Percentiles rank a stretch among this genome's conserved stretches.
phyloP scores from a whole-genome alignment of 2,797 vertebrate genomes.

The Gymnopithys bicolor region DNA sequence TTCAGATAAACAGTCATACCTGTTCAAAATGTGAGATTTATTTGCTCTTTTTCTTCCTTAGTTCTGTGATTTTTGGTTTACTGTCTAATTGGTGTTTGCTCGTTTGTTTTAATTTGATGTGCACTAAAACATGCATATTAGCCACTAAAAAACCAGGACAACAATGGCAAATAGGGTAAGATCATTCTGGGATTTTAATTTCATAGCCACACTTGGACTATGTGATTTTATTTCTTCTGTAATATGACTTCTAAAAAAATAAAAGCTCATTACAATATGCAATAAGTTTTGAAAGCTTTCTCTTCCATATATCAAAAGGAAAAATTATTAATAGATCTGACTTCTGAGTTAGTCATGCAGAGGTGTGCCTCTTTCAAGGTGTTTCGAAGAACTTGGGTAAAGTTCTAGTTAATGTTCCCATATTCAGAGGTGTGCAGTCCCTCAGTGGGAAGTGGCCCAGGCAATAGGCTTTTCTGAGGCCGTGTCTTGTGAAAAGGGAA shows the following conservation, averaged over 20 bases:
- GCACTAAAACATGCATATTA: neutral
- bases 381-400: neutral
- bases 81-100: neutral
- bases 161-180: neutral
- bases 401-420: fast-evolving
- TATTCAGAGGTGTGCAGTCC: neutral
- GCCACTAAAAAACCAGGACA: neutral
- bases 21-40: neutral
- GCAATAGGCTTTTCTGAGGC: neutral
- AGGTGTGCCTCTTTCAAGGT: neutral
- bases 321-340: neutral
- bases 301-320: neutral
- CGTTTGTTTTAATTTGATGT: neutral
- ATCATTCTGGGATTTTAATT: neutral
- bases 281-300: neutral
- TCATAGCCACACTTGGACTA: neutral
- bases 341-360: neutral
- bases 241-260: neutral
- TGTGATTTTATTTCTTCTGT: neutral
- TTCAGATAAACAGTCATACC: neutral
- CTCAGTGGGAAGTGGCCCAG: neutral
- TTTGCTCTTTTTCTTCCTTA: neutral
- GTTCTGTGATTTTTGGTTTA: neutral
- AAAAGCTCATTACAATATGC: neutral
- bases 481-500: neutral